Conservation (phyloP, 1,140 invertebrate species). For the Chrysoperla carnea region DNA sequence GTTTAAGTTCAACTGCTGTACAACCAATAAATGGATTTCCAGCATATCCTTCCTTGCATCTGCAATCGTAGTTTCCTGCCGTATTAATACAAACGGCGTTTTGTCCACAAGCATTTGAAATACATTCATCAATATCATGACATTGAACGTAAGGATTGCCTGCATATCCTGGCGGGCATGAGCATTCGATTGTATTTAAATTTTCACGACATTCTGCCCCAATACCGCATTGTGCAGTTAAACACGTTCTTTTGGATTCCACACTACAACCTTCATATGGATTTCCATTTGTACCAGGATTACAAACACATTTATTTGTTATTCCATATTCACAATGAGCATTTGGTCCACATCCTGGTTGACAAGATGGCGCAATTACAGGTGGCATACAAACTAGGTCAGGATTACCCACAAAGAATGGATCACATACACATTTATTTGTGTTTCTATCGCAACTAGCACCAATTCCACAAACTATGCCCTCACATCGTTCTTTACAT, state of each 20-base stretch:
- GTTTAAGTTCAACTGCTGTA: constrained; percentile 39
- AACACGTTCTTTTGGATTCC: constrained; percentile 47
- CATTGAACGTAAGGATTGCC: constrained; percentile 79
- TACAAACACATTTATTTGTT: constrained; percentile 63
- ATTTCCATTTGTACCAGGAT: constrained; percentile 68
- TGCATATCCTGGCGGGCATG: constrained; percentile 61
- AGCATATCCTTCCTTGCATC: constrained; percentile 59
- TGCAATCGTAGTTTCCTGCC: constrained; percentile 69
- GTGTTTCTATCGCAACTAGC: constrained; percentile 60
- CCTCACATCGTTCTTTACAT: constrained; percentile 72
- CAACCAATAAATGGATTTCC: constrained; percentile 77
- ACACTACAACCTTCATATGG: constrained; percentile 65
- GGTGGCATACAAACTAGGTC: constrained; percentile 80
- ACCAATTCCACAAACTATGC: constrained; percentile 63
- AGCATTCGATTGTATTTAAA: constrained; percentile 54
- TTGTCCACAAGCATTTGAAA: constrained; percentile 58
- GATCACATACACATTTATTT: constrained; percentile 72
- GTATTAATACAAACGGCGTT: constrained; percentile 81
- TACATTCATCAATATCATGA: constrained; percentile 73
- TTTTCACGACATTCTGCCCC: constrained; percentile 63
- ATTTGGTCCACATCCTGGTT: constrained; percentile 60
- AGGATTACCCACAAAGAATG: constrained; percentile 75
- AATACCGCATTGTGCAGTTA: constrained; percentile 49
- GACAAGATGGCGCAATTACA: constrained; percentile 54
- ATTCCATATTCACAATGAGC: constrained; percentile 75